A percentile compares a stretch with the other conserved stretches of the same genome.
Evolutionary conservation across 2,888 invertebrate genomes (phyloP).

Genomic region (Parnassius mnemosyne): DNA sequence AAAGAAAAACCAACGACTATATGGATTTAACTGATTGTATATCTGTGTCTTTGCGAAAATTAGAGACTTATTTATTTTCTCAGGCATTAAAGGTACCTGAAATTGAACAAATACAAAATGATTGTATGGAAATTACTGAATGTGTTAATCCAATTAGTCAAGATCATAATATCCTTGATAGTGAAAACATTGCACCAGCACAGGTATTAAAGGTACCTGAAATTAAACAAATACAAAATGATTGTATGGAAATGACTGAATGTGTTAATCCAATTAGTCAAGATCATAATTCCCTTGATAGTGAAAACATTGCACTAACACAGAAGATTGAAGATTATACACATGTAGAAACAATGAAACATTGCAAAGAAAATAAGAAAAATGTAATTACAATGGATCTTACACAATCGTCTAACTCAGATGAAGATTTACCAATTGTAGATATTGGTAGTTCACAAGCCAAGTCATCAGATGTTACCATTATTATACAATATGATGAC

Average conservation of each 20-base stretch:
- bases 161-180: constrained; percentile 25
- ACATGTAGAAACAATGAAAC: constrained; percentile 16
- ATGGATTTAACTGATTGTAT: constrained; percentile 58
- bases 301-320: constrained; percentile 46
- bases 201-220: constrained; percentile 38
- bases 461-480: constrained; percentile 45
- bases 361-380: constrained; percentile 20
- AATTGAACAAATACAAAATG: constrained; percentile 51
- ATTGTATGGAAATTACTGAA: constrained; percentile 64
- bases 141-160: constrained; percentile 46
- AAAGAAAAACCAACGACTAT: constrained; percentile 34
- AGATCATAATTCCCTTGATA: constrained; percentile 25
- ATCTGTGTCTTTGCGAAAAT: constrained; percentile 30
- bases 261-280: constrained; percentile 46
- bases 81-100: constrained; percentile 36
- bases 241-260: constrained; percentile 64
- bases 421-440: constrained; percentile 51
- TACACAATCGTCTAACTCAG: constrained; percentile 55
- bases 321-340: constrained; percentile 33
- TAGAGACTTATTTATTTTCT: constrained; percentile 28
- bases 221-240: constrained; percentile 51
- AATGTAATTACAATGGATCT: constrained; percentile 43
- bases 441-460: constrained; percentile 39
- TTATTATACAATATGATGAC: constrained; percentile 34
- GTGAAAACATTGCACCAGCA: constrained; percentile 46